Base-by-base conservation (phyloP, 1,140 invertebrate species). In the Coenobita brevimanus region DNA sequence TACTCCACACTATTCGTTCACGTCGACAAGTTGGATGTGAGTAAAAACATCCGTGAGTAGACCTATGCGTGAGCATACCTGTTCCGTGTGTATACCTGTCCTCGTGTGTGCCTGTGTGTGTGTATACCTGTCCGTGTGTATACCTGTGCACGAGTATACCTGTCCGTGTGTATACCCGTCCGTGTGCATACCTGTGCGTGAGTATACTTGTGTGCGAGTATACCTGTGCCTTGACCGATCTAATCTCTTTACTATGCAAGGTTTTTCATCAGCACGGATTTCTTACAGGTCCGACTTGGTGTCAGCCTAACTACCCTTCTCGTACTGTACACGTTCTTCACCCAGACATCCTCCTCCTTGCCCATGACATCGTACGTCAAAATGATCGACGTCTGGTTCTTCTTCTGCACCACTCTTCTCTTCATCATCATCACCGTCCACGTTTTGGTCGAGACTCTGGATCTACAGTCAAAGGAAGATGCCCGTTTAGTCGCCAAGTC, bases 311-410 rank as follows among this genome's bases (percentile, higher is more conserved):
- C 84, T 1, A 86, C 84, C 0, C 57, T 87, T 17, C 73, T 87
- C 24, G 84, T 87, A 10, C 60, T 87, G 27, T 80, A 87, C 30
- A 87, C 84, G 17, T 87, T 78, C 83, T 86, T 87, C 41, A 87
- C 38, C 83, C 75, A 87, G n/a, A 43, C 62, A 1, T 79, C 73
- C 1, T 79, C 76, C 10, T 80, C 73, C 3, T 60, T 87, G 3
- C 84, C 84, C 0, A 24, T 79, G 21, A 87, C 76, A 0, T 57
- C 73, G n/a, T 67, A 79, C 60, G 71, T 87, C 27, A 79, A 87
- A 33, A 67, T 79, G 73, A 69, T 87, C 33, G 83, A 87, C 46
- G 76, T 71, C 13, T 87, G 84, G 84, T 87, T 87, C 76, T 50
- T 87, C 41, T 87, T 62, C 75, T 87, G 84, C 17, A 87, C 76